These are phyloP conservation scores for Chromobotia macracanthus DNA, from an alignment of 2,797 vertebrate genomes.

Conservation along the genomic window DNA sequence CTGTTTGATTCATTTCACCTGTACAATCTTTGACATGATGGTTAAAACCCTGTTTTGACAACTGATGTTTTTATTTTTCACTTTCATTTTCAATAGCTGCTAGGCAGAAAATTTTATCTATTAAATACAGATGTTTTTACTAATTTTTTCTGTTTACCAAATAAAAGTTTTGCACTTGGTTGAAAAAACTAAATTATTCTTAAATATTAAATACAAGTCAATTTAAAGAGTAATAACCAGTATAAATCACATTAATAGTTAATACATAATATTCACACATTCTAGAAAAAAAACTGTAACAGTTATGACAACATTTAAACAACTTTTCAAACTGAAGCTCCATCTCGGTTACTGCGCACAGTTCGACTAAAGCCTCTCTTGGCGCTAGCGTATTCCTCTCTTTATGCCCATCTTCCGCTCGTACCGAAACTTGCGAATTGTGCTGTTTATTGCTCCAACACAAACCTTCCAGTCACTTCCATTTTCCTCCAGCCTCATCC, in stretches of 20 bases:
- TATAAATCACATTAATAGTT: neutral
- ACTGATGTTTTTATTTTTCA: neutral
- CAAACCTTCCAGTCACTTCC: constrained; percentile 80
- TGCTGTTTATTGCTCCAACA: constrained; percentile 78
- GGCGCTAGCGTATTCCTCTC: constrained; percentile 36
- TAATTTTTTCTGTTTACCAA: neutral
- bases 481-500: constrained; percentile 72
- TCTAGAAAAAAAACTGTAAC: neutral
- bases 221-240: neutral
- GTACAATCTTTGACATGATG: neutral
- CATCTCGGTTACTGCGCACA: neutral
- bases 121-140: neutral
- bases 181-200: neutral
- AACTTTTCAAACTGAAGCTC: neutral
- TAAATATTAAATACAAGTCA: neutral
- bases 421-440: constrained; percentile 73
- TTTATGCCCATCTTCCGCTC: constrained; percentile 60
- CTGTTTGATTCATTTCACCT: neutral
- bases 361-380: neutral
- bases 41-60: no score
- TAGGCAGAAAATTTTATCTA: neutral
- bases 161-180: constrained; percentile 19
- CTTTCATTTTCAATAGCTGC: constrained; percentile 3
- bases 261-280: neutral
- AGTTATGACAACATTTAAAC: neutral